Conservation (phyloP, 2,113 vertebrate species). For the Brienomyrus longianalis region DNA sequence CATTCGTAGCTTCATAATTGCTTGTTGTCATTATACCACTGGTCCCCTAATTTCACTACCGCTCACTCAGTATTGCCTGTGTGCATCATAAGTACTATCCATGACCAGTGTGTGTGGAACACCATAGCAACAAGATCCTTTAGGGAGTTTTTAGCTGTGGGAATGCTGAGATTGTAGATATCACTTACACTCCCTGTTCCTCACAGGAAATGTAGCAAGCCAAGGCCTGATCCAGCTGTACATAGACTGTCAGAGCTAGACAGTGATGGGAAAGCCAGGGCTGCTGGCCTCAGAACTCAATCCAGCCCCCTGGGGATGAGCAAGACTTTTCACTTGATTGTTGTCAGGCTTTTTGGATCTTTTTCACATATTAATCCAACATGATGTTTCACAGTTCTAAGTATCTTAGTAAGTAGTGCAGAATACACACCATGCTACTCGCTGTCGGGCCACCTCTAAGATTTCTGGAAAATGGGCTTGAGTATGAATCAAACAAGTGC, state of each 20-base stretch:
- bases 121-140: neutral
- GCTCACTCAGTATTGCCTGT: neutral
- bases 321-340: neutral
- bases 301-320: neutral
- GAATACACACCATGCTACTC: neutral
- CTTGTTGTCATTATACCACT: neutral
- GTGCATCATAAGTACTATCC: neutral
- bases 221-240: neutral
- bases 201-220: conserved; percentile 9
- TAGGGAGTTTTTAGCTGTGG: neutral
- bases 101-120: neutral
- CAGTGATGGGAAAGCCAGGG: conserved; percentile 10
- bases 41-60: neutral
- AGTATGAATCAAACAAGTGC: neutral
- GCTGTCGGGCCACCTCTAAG: neutral
- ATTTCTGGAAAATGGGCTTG: neutral
- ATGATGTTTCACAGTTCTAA: neutral
- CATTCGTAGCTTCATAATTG: neutral
- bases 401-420: neutral
- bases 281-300: neutral
- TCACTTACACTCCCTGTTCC: neutral
- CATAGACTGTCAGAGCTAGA: neutral
- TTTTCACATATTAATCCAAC: neutral
- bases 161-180: neutral
- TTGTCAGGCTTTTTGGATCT: neutral